Evolutionary conservation across 2,113 vertebrate genomes (phyloP), one percentile per base, ranked within the genome.

Genomic region (Oncorhynchus tshawytscha): DNA sequence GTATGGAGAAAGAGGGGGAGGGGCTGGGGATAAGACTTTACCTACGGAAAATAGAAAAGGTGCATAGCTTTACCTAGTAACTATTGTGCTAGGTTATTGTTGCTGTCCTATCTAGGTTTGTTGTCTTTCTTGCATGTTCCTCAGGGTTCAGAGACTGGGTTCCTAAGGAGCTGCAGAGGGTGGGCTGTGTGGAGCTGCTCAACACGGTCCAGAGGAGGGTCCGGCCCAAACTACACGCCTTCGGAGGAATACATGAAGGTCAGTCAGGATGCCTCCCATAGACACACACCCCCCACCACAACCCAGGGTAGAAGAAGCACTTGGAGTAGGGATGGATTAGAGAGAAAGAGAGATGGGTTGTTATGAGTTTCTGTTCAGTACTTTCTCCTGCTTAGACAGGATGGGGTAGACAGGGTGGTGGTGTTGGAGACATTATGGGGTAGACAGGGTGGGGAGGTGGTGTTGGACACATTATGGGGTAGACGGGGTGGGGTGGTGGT

Each of bases 201-300:
- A 99, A 99, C 94, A 99, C 97, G 0, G 97, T 99, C 66, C 97
- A 99, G 92, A 96, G 96, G 88, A 90, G 97, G 81, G 97, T 99
- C 1, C 93, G 96, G 31, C 97, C 97, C 87, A 99, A 99, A 79
- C 95, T 99, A 15, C 97, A 99, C 0, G 96, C 96, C 73, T 99
- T 98, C n/a, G 97, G 97, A 73, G 96, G 96, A 57, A 99, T 99
- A 49, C 97, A 99, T 29, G 97, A 99, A 96, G 97, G 97, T 98
- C 45, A 76, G 39, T 49, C 9, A 49, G 12, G 12, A 13, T 49
- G 48, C 48, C 8, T 13, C 11, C 48, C 48, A 49, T 49, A 31
- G 31, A 31, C 31, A 31, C 31, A 31, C 31, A 5, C 31, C 31
- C 31, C 31, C 5, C 31, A 31, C 8, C 9, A 49, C 48, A 13